Evolutionary conservation across 2,113 vertebrate species (phyloP), one percentile per base, ranked within the genome.

Genomic region (Lycaon pictus): DNA sequence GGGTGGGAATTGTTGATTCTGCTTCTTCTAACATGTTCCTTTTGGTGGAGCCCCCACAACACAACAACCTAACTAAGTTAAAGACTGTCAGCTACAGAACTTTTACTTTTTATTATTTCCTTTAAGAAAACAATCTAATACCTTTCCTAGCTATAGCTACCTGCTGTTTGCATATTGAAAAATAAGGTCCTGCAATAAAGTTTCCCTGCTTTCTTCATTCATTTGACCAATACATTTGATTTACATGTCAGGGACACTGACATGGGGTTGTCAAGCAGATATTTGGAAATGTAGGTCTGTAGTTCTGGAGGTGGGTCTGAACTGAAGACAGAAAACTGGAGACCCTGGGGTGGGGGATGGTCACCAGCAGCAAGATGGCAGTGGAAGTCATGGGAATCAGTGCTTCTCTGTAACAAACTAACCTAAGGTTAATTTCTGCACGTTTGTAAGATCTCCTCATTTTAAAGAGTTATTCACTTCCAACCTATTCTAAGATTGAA

Each of bases 401-500:
- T 29, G 27, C n/a, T 72, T 82, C 65, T 83, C 37, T 65, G 84
- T 27, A 53, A 56, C 72, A 82, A 60, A 71, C 53, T 43, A 56
- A 95, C 77, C 53, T 37, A 19, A 60, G 22, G 22, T 56, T 58
- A 29, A n/a, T 71, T 90, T 72, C 71, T 29, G 43, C 1, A 11
- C 87, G 43, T 27, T 76, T 51, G 53, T 74, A 88, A 77, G 82
- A 53, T 63, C 23, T 67, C 58, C 51, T 81, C 2, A 5, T 29
- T 29, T 67, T 27, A 27, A 84, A 94, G 51, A 58, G 17, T 55
- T 76, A 48, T 79, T 92, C 55, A 82, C 8, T 86, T 88, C 79
- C 11, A n/a, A 3, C 63, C 51, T 88, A 2, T 87, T 69, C 29
- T 74, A 83, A 60, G 29, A 43, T 43, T 43, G 43, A 43, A 43